Evolutionary conservation across 1,140 invertebrate species (phyloP).

Genomic region (Hyposmocoma kahamanoa): DNA sequence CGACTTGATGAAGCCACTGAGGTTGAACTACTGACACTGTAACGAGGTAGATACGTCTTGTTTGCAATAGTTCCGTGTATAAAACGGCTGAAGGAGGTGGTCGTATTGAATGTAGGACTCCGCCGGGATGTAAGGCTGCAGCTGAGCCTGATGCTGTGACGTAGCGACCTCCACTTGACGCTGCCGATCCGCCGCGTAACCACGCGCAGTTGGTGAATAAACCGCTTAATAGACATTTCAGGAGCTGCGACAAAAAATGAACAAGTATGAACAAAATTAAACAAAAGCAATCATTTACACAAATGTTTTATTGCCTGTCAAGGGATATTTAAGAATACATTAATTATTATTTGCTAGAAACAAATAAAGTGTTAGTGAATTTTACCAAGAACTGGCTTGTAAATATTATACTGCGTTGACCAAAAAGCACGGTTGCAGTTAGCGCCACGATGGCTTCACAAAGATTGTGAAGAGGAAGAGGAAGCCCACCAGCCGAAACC

Average conservation of each 20-base stretch:
- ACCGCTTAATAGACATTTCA: conserved; percentile 87
- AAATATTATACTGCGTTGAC: too few species aligned
- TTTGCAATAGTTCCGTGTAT: conserved; percentile 92
- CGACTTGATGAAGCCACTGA: conserved; percentile 78
- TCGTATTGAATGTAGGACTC: conserved; percentile 78
- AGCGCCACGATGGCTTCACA: too few species aligned
- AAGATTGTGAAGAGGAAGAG: too few species aligned
- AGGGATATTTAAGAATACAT: too few species aligned
- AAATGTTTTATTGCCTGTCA: too few species aligned
- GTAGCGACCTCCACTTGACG: conserved; percentile 33
- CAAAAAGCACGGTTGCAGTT: too few species aligned
- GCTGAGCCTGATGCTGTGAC: conserved; percentile 41
- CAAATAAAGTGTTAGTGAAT: too few species aligned
- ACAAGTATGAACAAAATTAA: background rate
- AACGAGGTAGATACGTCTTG: conserved; percentile 88
- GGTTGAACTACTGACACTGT: conserved; percentile 82
- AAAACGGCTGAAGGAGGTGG: conserved; percentile 86
- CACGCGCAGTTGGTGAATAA: conserved; percentile 94
- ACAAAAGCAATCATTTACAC: too few species aligned
- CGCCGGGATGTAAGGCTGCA: conserved; percentile 87
- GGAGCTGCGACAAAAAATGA: conserved; percentile 73
- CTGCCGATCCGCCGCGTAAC: conserved; percentile 75
- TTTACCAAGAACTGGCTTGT: too few species aligned
- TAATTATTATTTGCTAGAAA: too few species aligned
- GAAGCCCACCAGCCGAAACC: too few species aligned